Base-by-base conservation (phyloP, 2,113 vertebrate species). In the Genyomyrus donnyi region DNA sequence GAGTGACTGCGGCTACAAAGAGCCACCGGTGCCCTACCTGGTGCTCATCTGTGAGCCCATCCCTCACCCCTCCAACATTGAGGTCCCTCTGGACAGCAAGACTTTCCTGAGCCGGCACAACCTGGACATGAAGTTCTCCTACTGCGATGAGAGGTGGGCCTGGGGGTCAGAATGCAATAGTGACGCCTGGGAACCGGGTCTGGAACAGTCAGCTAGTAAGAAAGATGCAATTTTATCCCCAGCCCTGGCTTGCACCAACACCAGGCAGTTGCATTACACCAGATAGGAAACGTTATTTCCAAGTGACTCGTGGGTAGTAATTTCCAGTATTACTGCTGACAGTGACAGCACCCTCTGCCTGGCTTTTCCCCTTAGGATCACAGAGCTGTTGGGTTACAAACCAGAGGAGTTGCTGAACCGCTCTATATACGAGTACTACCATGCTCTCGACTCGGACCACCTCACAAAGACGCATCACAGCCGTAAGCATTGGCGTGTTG, bases 101-200 rank as follows among this genome's bases (percentile, higher is more conserved):
- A 99, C 98, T 1, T 99, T 99, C 92, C 97, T 99, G 93, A 99
- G 98, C 95, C 97, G 98, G 93, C 98, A 99, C 95, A 98, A 98
- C 58, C 97, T 99, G 88, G 98, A 99, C 94, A 99, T 99, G 98
- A 99, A 98, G 92, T 99, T 99, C 95, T 99, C 98, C 21, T 99
- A 99, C 48, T 99, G 98, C 91, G 98, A 99, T 89, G 98, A 99
- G 95, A 98, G 98, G 98, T 98, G 93, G 94, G 83, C 19, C 83
- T n/a, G 8, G 21, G 83, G 35, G 8, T 85, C 24, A 24, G 31
- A 1, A 2, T 88, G 66, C 53, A 92, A 93, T 56, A 92, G 92
- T 94, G 96, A 95, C 96, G 96, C 94, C 97, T 96, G 92, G 95
- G 96, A 97, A 91, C 92, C 91, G 31, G 85, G 88, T 31, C 35